Evolutionary conservation across 2,888 invertebrate genomes (phyloP), one percentile per base, ranked within the genome.

Genomic region (Parnassius glacialis): DNA sequence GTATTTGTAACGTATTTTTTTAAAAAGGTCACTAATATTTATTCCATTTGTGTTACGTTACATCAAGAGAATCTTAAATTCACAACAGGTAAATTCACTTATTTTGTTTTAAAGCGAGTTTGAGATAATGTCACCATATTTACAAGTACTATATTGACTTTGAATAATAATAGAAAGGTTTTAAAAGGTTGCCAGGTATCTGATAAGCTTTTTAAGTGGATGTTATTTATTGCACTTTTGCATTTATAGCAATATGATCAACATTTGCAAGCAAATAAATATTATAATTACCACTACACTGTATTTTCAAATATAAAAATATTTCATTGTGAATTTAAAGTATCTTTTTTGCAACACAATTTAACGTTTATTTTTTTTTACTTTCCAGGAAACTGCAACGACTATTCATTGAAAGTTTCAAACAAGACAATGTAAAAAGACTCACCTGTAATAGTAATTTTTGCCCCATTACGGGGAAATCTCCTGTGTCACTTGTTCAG

Each of bases 391-490:
- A 34, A 7, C 5, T 34, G 34, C 34, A 34, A 34, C 7, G 34
- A 34, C 7, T 34, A 34, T 34, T 34, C 7, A 34, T 34, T 34
- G 7, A 34, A 34, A 34, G 43, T 11, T 43, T 9, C 43, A 55
- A 55, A 20, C 16, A 55, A 16, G 10, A 55, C 12, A 20, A 61
- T 66, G 67, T 60, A 58, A 67, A 61, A 67, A 62, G 44, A 83
- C 90, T 89, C 76, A 90, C 90, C 90, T 78, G 82, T 64, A 78
- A 65, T 65, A 76, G 66, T 64, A 77, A 68, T 67, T 75, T 78
- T 62, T 72, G 76, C 90, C 90, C 90, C 90, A 90, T 90, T 68
- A 77, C 75, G 86, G 90, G 90, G 90, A 73, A 68, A 12, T 10
- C 10, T 52, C 41, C 56, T 43, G 45, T 43, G 10, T 44, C 44